These are phyloP conservation scores for Monopterus albus DNA, from an alignment of 2,113 vertebrate genomes.

Conservation along the genomic window DNA sequence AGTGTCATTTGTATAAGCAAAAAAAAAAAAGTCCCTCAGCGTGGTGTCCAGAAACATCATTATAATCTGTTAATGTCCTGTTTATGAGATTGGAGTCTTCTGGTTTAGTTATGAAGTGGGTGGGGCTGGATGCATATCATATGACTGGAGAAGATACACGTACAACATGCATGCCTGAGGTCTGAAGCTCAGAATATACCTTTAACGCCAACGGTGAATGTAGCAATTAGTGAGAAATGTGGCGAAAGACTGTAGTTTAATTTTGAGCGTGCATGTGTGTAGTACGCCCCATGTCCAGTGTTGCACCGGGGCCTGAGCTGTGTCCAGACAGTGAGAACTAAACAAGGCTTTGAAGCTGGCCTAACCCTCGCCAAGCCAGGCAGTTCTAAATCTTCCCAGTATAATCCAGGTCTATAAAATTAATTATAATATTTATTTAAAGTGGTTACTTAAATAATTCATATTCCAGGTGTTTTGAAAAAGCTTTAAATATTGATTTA, in stretches of 20 bases:
- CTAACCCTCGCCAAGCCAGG: constrained; percentile 64
- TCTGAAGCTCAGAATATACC: too few relatives aligned
- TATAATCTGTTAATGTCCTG: constrained; percentile 52
- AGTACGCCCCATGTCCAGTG: constrained; percentile 15
- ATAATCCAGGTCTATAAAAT: constrained; percentile 71
- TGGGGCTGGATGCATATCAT: neutral
- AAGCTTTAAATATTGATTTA: neutral
- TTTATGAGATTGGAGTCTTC: constrained; percentile 43
- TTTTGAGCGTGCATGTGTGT: neutral
- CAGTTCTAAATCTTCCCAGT: constrained; percentile 59
- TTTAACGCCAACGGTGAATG: too few relatives aligned
- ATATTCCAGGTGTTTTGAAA: neutral
- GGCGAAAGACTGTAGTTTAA: neutral
- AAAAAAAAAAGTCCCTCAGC: constrained; percentile 35
- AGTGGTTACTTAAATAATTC: neutral
- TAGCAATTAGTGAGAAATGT: neutral
- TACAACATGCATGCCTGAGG: too few relatives aligned
- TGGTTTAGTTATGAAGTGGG: constrained; percentile 13
- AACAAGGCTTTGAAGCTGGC: constrained; percentile 73
- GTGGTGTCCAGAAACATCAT: constrained; percentile 16
- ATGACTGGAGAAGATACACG: neutral
- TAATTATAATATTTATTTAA: constrained; percentile 49
- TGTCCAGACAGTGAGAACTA: constrained; percentile 56
- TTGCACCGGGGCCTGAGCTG: constrained; percentile 7
- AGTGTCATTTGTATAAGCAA: constrained; percentile 12